Evolutionary conservation across 2,113 vertebrate species (phyloP).

Genomic region (Pseudorhombus dupliciocellatus): DNA sequence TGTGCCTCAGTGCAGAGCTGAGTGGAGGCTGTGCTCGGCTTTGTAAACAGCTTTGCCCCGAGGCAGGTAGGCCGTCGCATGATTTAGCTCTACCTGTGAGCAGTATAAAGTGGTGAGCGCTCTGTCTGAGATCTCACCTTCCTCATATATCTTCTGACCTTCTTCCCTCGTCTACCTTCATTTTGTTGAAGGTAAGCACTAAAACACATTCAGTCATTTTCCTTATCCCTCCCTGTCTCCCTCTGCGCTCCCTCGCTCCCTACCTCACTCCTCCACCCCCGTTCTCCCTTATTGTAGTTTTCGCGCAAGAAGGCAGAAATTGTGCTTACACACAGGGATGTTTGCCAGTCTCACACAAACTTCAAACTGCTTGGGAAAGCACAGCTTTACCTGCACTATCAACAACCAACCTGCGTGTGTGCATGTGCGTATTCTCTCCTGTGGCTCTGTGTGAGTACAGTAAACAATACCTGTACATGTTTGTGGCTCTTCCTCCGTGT

Average conservation of each 20-base stretch:
- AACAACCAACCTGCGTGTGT: constrained; percentile 45
- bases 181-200: constrained; percentile 54
- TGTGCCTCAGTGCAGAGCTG: neutral
- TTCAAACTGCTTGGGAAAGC: constrained; percentile 73
- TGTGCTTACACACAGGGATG: constrained; percentile 73
- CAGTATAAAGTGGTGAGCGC: neutral
- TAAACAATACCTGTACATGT: constrained; percentile 46
- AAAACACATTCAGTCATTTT: constrained; percentile 50
- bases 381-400: constrained; percentile 65
- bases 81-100: constrained; percentile 9
- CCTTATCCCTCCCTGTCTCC: constrained; percentile 19
- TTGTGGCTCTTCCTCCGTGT: constrained; percentile 29
- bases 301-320: constrained; percentile 78
- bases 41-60: constrained; percentile 13
- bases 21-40: constrained; percentile 2
- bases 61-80: constrained; percentile 3
- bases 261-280: neutral
- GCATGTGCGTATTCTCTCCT: neutral
- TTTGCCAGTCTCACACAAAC: constrained; percentile 67
- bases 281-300: constrained; percentile 70
- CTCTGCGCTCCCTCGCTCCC: neutral
- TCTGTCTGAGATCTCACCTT: constrained; percentile 17
- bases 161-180: constrained; percentile 25
- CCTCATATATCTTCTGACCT: constrained; percentile 35
- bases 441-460: constrained; percentile 17